Evolutionary conservation across 1,140 invertebrate genomes (phyloP).

Genomic region (Triops cancriformis): DNA sequence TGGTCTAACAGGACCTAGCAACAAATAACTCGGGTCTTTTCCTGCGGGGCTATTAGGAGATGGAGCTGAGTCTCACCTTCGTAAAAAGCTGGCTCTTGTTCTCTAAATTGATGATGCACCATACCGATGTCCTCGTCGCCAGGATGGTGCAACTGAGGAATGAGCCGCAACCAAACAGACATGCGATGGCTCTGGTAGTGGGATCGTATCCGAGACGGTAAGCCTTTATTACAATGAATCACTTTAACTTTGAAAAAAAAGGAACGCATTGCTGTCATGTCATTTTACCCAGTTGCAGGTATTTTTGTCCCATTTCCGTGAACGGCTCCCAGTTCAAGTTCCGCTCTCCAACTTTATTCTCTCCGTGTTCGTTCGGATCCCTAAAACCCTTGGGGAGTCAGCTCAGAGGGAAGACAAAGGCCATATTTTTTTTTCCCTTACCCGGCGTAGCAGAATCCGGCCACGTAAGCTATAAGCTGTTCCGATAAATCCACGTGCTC

Average conservation of each 20-base stretch:
- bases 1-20: not conserved
- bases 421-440: not conserved
- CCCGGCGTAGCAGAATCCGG: constrained; percentile 24
- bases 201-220: constrained; percentile 59
- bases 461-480: constrained; percentile 23
- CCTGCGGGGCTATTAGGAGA: not conserved
- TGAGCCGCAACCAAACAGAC: constrained; percentile 80
- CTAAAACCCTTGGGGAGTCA: not conserved
- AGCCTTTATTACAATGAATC: constrained; percentile 40
- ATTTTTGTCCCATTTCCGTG: constrained; percentile 38
- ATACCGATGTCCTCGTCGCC: constrained; percentile 60
- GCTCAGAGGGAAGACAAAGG: constrained; percentile 1
- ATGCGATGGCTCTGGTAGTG: constrained; percentile 84
- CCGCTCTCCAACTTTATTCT: constrained; percentile 26
- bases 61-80: constrained; percentile 46
- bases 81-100: constrained; percentile 57
- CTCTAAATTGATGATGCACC: constrained; percentile 61
- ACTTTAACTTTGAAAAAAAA: constrained; percentile 20
- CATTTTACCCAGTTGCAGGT: constrained; percentile 38
- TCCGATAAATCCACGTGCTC: constrained; percentile 21
- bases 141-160: constrained; percentile 74
- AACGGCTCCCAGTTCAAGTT: constrained; percentile 37
- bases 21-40: not conserved
- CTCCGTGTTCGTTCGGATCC: constrained; percentile 26
- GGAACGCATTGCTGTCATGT: constrained; percentile 4